Percentiles rank a stretch among this genome's conserved stretches.
These are phyloP conservation scores for Pterocles gutturalis DNA, from an alignment of 2,113 vertebrate species.

Conservation along the genomic window DNA sequence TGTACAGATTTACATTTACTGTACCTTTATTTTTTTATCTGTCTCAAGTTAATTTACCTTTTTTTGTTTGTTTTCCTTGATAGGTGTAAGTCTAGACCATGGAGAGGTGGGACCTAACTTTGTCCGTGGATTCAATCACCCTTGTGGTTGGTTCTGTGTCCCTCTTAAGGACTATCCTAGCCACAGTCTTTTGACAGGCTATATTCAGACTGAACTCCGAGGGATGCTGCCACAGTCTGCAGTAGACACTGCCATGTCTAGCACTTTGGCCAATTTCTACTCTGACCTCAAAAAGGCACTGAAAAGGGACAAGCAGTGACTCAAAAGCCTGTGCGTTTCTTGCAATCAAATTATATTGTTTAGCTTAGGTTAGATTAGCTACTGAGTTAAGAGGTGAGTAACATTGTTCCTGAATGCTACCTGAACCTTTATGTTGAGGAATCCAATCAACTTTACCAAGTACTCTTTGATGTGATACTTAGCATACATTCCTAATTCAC, in stretches of 20 bases:
- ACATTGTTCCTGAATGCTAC: not conserved
- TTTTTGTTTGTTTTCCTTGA: not conserved
- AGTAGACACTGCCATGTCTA: constrained; percentile 86
- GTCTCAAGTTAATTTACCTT: not conserved
- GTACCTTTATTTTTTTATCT: not conserved
- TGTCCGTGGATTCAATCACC: constrained; percentile 87
- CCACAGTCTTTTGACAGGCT: constrained; percentile 85
- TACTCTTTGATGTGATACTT: not conserved
- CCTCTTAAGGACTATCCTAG: constrained; percentile 71
- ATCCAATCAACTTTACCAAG: not conserved
- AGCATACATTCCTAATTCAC: not conserved
- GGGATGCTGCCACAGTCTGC: constrained; percentile 86
- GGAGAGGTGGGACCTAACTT: constrained; percentile 74
- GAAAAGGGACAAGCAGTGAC: constrained; percentile 10
- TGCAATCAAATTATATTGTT: not conserved
- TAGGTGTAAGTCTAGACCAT: constrained; percentile 84
- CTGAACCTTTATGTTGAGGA: not conserved
- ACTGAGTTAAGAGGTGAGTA: not conserved
- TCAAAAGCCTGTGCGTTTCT: not conserved
- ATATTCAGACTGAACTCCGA: constrained; percentile 87
- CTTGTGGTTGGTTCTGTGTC: constrained; percentile 89
- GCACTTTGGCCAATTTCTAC: constrained; percentile 82
- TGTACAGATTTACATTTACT: not conserved
- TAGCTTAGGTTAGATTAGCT: not conserved
- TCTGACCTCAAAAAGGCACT: constrained; percentile 81